Conservation (phyloP, 2,113 vertebrate genomes). For the Sisor rabdophorus region DNA sequence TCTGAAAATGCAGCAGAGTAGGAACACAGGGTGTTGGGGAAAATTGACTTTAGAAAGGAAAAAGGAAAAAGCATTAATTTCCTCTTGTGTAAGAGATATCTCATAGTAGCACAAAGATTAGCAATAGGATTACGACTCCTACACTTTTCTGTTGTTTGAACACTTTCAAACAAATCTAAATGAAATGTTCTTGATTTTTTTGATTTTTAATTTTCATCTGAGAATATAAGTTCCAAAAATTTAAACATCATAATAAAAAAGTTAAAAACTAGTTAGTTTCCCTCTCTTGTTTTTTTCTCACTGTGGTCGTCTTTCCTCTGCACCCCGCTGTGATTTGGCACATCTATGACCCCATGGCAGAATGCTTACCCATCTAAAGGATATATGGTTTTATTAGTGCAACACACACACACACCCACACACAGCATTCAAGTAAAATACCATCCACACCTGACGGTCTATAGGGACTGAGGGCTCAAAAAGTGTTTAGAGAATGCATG, state of each 20-base stretch:
- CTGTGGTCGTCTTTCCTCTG: conserved; percentile 18
- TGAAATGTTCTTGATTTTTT: not conserved
- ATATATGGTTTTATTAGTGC: conserved; percentile 32
- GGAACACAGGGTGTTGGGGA: conserved; percentile 5
- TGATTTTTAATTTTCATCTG: too few species aligned
- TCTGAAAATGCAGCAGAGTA: conserved; percentile 1
- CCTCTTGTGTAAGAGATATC: not conserved
- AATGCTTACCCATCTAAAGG: conserved; percentile 43
- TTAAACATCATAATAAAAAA: not conserved
- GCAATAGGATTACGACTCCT: not conserved
- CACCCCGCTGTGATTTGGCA: conserved; percentile 45
- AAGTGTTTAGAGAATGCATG: conserved; percentile 42
- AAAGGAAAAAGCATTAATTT: conserved; percentile 2
- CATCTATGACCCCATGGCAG: conserved; percentile 35
- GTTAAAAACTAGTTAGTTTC: conserved; percentile 10
- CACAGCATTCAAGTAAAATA: conserved; percentile 18
- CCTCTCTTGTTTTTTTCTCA: not conserved
- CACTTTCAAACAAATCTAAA: not conserved
- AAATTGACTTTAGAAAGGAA: conserved; percentile 23
- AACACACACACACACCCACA: conserved; percentile 9
- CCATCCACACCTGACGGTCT: conserved; percentile 19
- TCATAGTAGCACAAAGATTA: not conserved
- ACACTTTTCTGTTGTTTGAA: not conserved
- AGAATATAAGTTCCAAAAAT: too few species aligned
- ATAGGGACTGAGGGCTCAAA: conserved; percentile 8